Evolutionary conservation across 2,113 vertebrate genomes (phyloP).

Genomic region (Pristiophorus japonicus): DNA sequence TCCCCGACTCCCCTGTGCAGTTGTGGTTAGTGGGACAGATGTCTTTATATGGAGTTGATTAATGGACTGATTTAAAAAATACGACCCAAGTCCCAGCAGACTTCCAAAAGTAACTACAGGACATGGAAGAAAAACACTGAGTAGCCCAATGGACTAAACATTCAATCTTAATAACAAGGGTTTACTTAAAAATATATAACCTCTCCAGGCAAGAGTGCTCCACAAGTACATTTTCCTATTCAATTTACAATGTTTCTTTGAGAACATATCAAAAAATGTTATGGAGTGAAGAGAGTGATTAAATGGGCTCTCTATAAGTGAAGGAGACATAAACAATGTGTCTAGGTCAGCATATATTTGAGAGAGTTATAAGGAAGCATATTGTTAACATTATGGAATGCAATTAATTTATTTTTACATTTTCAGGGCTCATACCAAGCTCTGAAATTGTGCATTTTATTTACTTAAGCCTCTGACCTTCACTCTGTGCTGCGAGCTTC

Average conservation of each 20-base stretch:
- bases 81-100: not conserved
- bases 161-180: not conserved
- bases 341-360: not conserved
- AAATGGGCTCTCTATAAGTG: not conserved
- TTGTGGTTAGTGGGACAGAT: constrained; percentile 23
- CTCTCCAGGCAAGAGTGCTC: not conserved
- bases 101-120: constrained; percentile 6
- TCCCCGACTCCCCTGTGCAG: not conserved
- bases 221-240: constrained; percentile 14
- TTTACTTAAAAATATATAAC: constrained; percentile 7
- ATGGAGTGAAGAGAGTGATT: not conserved
- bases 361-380: not conserved
- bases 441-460: not conserved
- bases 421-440: not conserved
- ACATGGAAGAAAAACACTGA: not conserved
- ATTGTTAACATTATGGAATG: not conserved
- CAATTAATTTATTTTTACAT: not conserved
- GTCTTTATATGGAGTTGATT: not conserved
- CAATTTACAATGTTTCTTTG: not conserved
- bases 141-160: not conserved
- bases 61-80: not conserved
- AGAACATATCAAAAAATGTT: not conserved
- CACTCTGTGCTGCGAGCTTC: not conserved
- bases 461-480: not conserved
- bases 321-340: not conserved